phyloP scores from a whole-genome alignment of 1,140 invertebrate genomes.

The Armadillidium nasatum region DNA sequence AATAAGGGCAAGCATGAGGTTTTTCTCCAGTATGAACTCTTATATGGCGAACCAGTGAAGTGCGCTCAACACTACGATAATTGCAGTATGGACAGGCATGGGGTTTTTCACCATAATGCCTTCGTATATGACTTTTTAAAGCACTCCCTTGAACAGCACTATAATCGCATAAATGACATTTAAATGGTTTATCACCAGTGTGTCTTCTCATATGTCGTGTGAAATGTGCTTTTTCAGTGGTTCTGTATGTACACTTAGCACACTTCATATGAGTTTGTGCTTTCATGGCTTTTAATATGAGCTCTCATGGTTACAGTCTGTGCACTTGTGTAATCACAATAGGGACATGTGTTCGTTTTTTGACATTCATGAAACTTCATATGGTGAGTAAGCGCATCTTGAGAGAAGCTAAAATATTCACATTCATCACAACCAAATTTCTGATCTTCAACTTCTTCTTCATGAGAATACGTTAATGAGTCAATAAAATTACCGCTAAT shows the following conservation, averaged over 20 bases:
- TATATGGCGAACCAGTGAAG: constrained; percentile 43
- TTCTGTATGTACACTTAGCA: background rate
- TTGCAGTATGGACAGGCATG: constrained; percentile 22
- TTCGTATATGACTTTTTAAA: constrained; percentile 23
- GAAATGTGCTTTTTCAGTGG: background rate
- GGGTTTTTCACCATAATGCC: constrained; percentile 26
- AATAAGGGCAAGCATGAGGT: constrained; percentile 27
- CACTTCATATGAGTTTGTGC: background rate
- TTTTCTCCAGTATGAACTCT: constrained; percentile 25
- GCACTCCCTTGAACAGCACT: constrained; percentile 22
- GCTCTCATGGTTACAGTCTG: constrained; percentile 1
- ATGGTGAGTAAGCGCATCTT: background rate
- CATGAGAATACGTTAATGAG: background rate
- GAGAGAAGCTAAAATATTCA: background rate
- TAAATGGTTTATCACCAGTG: constrained; percentile 28
- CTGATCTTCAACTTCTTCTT: constrained; percentile 10
- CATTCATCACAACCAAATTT: background rate
- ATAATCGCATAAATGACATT: constrained; percentile 19
- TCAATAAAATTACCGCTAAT: background rate
- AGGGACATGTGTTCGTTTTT: background rate
- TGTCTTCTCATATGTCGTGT: constrained; percentile 23
- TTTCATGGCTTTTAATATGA: background rate
- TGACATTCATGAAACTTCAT: constrained; percentile 3
- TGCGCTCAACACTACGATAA: constrained; percentile 10
- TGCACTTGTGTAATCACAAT: background rate